Percentiles rank a stretch among this genome's conserved stretches.
These are phyloP conservation scores for Himalopsyche anomala DNA, from an alignment of 2,888 invertebrate species.

Conservation along the genomic window DNA sequence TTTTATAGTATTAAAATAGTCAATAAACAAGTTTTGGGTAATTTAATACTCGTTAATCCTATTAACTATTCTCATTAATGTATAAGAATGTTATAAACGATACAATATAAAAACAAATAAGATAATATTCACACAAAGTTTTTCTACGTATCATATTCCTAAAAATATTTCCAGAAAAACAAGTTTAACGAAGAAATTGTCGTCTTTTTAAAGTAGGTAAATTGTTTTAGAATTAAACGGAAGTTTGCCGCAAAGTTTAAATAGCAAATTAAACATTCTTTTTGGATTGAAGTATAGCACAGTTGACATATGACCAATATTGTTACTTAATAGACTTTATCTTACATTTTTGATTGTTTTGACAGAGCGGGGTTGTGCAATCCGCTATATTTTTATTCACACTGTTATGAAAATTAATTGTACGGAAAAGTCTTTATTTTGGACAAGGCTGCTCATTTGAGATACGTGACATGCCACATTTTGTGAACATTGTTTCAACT, in stretches of 20 bases:
- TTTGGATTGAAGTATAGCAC: slow-evolving; percentile 32
- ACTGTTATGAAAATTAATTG: slow-evolving; percentile 54
- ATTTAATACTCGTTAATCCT: too few relatives aligned
- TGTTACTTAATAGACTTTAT: neutral
- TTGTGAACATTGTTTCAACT: slow-evolving; percentile 49
- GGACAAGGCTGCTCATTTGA: slow-evolving; percentile 48
- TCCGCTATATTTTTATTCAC: slow-evolving; percentile 47
- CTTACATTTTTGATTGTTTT: slow-evolving; percentile 3
- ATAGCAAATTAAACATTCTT: slow-evolving; percentile 2
- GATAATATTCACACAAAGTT: too few relatives aligned
- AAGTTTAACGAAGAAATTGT: too few relatives aligned
- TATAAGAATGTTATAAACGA: too few relatives aligned
- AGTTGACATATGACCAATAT: slow-evolving; percentile 38
- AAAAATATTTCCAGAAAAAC: too few relatives aligned
- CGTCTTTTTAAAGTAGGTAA: too few relatives aligned
- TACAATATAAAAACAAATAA: too few relatives aligned
- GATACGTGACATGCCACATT: slow-evolving; percentile 50
- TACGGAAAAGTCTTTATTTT: slow-evolving; percentile 47
- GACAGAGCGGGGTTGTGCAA: slow-evolving; percentile 47
- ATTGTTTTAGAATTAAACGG: too few relatives aligned
- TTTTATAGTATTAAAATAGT: too few relatives aligned
- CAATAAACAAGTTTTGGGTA: too few relatives aligned
- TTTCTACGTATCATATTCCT: too few relatives aligned
- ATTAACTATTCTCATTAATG: too few relatives aligned
- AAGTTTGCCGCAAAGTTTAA: neutral